Evolutionary conservation across 2,797 vertebrate genomes (phyloP).

Genomic region (Rhinoraja longicauda): DNA sequence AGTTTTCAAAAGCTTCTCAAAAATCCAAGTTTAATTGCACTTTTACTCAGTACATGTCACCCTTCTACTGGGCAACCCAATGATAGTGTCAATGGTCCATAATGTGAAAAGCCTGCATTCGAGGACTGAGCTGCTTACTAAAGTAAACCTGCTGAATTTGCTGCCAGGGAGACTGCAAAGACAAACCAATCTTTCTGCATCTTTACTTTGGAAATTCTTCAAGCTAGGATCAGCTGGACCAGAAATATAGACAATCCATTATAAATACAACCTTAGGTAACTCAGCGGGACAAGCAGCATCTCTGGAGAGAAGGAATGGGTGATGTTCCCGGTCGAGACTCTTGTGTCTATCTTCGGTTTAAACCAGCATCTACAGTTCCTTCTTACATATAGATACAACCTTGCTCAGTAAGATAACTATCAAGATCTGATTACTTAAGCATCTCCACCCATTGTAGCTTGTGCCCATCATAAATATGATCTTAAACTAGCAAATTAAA

Average conservation of each 20-base stretch:
- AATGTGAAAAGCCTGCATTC: not conserved
- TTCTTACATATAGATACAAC: too few relatives aligned
- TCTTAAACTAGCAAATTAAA: not conserved
- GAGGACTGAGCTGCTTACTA: not conserved
- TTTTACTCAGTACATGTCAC: not conserved
- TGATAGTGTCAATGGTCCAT: not conserved
- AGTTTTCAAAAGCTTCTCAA: not conserved
- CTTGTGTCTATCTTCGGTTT: too few relatives aligned
- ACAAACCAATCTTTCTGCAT: not conserved
- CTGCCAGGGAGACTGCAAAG: not conserved
- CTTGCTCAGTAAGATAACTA: not conserved
- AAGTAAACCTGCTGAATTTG: not conserved
- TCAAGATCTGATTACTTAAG: not conserved
- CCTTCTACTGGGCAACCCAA: not conserved
- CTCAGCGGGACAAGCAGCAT: too few relatives aligned
- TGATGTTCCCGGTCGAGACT: too few relatives aligned
- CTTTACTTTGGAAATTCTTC: not conserved
- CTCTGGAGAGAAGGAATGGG: too few relatives aligned
- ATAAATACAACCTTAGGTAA: too few relatives aligned
- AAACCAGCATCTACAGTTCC: too few relatives aligned
- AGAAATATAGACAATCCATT: not conserved
- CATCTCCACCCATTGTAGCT: not conserved
- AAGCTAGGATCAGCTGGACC: not conserved
- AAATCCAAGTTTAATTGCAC: not conserved
- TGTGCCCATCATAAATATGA: not conserved